Evolutionary conservation across 2,797 vertebrate species (phyloP), one percentile per base, ranked within the genome.

Genomic region (Cephalopachus bancanus): DNA sequence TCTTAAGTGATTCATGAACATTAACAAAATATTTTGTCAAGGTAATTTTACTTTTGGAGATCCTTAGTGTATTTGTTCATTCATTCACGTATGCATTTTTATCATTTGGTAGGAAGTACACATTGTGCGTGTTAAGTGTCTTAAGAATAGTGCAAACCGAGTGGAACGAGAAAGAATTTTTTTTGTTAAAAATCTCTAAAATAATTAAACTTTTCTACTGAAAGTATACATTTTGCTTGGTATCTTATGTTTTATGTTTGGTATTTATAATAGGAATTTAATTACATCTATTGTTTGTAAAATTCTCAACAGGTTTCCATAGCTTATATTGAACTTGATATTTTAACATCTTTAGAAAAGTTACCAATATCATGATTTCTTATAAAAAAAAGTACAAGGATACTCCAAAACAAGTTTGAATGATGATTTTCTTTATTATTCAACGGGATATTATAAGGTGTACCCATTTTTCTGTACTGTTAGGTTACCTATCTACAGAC

Each of bases 171-270:
- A 83, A 95, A 30, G 1, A 72, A n/a, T 71, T 44, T 65, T 55
- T 44, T 2, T 57, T 64, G 65, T 26, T 65, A 84, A 64, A 64
- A 64, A 76, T 72, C 8, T 15, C 69, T 53, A 79, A 90, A 75
- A 59, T 91, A 71, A 88, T 26, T 57, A 64, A 59, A 17, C 92
- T 92, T 81, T 81, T 75, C 87, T 85, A 78, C 69, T 37, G 89
- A 76, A 62, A 57, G 6, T 8, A 65, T 26, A 78, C 3, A 60
- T 44, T 59, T 49, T 53, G 4, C 44, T 44, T 44, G 44, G 44
- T 44, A 44, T 44, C 44, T 44, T 5, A 4, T 44, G 44, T 44
- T 44, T 44, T 44, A 44, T 37, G 4, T 7, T 64, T 69, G 3
- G 2, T 65, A 49, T 55, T 65, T 91, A 89, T 72, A 83, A 57